Evolutionary conservation across 92 coral and sea anemone species (phyloP), one percentile per base, ranked within the genome.

Genomic region (Zoanthus sansibaricus): DNA sequence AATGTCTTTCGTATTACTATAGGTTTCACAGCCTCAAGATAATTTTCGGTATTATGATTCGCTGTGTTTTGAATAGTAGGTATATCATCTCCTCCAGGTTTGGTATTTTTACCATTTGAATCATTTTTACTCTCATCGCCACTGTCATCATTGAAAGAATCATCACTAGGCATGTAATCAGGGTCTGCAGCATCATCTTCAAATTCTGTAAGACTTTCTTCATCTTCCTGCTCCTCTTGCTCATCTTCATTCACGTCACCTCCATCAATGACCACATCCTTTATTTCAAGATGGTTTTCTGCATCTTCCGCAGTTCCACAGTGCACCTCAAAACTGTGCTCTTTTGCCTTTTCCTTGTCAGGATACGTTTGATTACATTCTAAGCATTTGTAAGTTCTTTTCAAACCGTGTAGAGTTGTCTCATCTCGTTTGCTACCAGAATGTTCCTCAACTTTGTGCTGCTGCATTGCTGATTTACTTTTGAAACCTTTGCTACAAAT

Each of bases 1-100:
- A 80, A 49, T 17, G 20, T 80, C 51, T 66, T 80, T 6, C 85
- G 85, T 62, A 80, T 80, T 15, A 80, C 85, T 12, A 66, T 55
- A 21, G 85, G 85, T 32, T 80, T 80, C 20, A 80, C 73, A 48
- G 85, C 85, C 61, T 80, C 85, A 12, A 80, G 74, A 31, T 80
- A 80, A 7, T 80, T 68, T 8, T 66, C 72, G 0, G 67, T 58
- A 56, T 67, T 46, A 0, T 75, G 75, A 18, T 80, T 20, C 45
- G 75, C 55, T 48, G 44, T 18, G 31, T 44, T 80, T 33, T 25
- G 75, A 15, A 64, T 47, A 80, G 55, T 45, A 18, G 85, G 10
- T 25, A 66, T 46, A 15, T 4, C 44, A 32, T n/a, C 42, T 46
- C 21, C 45, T 46, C 25, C 54, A 20, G 46, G 45, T 44, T 62